Evolutionary conservation across 2,797 vertebrate species (phyloP).

Genomic region (Phylloscopus collybita): DNA sequence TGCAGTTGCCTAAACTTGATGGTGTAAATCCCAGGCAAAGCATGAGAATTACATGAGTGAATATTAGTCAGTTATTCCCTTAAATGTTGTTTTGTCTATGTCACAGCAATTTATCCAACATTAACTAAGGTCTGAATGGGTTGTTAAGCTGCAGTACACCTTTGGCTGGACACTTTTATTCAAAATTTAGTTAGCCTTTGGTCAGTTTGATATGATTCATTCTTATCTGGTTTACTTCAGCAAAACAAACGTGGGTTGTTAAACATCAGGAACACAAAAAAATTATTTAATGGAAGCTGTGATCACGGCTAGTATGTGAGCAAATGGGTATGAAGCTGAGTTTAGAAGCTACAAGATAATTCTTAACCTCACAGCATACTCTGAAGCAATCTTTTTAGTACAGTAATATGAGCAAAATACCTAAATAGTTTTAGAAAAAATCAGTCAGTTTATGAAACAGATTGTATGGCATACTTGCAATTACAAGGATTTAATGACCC

Average conservation of each 20-base stretch:
- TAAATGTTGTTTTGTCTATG: background rate
- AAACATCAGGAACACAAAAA: background rate
- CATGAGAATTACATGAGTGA: background rate
- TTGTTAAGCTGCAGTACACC: background rate
- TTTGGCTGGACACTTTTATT: background rate
- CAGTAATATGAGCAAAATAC: background rate
- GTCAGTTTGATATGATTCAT: background rate
- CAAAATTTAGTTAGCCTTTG: background rate
- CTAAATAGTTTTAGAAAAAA: background rate
- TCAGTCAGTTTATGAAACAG: background rate
- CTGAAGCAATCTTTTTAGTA: background rate
- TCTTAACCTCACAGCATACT: background rate
- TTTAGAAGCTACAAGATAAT: background rate
- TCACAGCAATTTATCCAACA: background rate
- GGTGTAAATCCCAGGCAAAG: background rate
- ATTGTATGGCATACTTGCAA: background rate
- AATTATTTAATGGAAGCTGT: background rate
- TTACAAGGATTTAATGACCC: background rate
- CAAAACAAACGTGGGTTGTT: background rate
- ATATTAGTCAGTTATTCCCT: background rate
- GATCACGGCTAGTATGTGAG: background rate
- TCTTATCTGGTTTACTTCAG: conserved; percentile 15
- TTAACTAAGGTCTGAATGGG: background rate
- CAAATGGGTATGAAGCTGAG: background rate
- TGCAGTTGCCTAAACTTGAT: background rate